phyloP scores from a whole-genome alignment of 2,888 invertebrate genomes.

The Nemotelus pantherinus region DNA sequence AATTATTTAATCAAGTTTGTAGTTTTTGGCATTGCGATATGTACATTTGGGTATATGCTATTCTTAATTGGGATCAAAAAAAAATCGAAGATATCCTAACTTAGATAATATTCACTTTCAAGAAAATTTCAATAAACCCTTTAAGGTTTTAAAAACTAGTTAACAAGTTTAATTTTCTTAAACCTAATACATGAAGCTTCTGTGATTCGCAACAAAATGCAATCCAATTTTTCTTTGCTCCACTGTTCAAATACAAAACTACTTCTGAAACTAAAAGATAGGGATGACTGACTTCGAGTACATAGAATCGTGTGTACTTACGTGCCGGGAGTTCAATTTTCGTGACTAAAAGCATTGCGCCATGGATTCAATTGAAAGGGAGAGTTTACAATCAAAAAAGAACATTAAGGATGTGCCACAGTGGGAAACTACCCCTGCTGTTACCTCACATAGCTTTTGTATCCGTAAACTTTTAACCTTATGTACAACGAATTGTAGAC shows the following conservation, averaged over 20 bases:
- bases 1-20: background rate
- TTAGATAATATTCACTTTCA: background rate
- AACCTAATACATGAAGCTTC: background rate
- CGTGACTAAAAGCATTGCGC: slow-evolving; percentile 36
- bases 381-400: slow-evolving; percentile 34
- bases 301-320: slow-evolving; percentile 31
- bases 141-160: background rate
- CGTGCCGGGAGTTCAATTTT: slow-evolving; percentile 28
- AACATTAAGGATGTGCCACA: slow-evolving; percentile 3
- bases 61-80: too few species aligned
- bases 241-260: slow-evolving; percentile 8
- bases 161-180: background rate
- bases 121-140: background rate
- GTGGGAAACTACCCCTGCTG: slow-evolving; percentile 5
- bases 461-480: background rate
- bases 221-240: slow-evolving; percentile 25
- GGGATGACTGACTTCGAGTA: slow-evolving; percentile 42
- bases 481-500: background rate
- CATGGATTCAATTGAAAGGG: slow-evolving; percentile 27
- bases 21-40: too few species aligned
- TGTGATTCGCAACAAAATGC: slow-evolving; percentile 33
- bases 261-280: slow-evolving; percentile 25
- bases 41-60: too few species aligned
- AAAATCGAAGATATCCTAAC: too few species aligned
- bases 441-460: background rate